Conservation (phyloP, 2,888 invertebrate genomes). For the Limnephilus auricula region DNA sequence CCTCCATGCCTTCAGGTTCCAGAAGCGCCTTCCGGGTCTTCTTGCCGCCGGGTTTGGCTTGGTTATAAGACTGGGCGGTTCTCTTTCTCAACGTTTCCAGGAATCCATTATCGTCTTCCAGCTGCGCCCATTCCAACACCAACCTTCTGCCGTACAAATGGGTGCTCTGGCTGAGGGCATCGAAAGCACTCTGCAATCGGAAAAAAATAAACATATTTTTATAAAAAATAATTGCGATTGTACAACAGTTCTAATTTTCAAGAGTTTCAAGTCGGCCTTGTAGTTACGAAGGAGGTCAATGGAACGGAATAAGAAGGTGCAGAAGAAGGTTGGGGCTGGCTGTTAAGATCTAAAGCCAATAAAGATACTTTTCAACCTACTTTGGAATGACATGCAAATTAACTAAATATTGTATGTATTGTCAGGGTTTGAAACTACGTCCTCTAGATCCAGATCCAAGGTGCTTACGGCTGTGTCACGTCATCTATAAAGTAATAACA, state of each 20-base stretch:
- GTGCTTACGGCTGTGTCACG: too few species aligned
- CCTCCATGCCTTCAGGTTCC: slow-evolving; percentile 74
- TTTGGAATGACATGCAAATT: background rate
- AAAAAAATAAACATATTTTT: slow-evolving; percentile 57
- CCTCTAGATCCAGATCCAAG: too few species aligned
- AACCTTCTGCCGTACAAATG: slow-evolving; percentile 98
- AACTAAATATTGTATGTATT: background rate
- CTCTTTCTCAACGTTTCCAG: slow-evolving; percentile 90
- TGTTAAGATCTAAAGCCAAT: background rate
- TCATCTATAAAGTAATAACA: background rate
- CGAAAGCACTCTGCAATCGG: slow-evolving; percentile 88
- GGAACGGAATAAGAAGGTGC: background rate
- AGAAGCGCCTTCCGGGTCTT: slow-evolving; percentile 75
- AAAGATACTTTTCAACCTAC: background rate
- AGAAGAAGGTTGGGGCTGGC: background rate
- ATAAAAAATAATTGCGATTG: background rate
- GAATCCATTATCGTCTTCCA: slow-evolving; percentile 82
- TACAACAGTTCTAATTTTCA: background rate
- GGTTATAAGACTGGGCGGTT: slow-evolving; percentile 82
- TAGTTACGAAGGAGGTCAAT: too few species aligned
- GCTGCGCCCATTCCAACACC: slow-evolving; percentile 96
- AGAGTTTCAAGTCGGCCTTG: too few species aligned
- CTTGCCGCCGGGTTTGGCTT: slow-evolving; percentile 74
- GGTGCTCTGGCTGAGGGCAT: slow-evolving; percentile 95
- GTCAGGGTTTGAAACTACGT: background rate